Conservation (phyloP, 2,888 invertebrate genomes). For the Drepanosiphum platanoidis region DNA sequence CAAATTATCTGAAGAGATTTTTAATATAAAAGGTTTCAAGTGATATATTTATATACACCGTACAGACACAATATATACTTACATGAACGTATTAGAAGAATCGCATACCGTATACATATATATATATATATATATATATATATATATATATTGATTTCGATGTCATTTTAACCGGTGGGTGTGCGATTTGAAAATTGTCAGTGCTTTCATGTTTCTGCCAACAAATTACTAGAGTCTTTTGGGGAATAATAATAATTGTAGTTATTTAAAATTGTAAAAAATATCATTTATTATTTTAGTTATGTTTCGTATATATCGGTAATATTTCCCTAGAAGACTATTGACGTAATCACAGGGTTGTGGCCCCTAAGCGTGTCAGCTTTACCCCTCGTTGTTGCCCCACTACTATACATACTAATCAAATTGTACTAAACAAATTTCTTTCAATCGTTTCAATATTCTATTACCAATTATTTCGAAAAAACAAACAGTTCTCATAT, state of each 20-base stretch:
- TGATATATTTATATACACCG: constrained; percentile 11
- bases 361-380: neutral
- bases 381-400: neutral
- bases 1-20: constrained; percentile 31
- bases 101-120: neutral
- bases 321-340: neutral
- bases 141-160: too few relatives aligned
- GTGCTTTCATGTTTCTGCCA: neutral
- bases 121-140: neutral
- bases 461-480: neutral
- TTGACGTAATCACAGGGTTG: neutral
- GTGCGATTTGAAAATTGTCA: neutral
- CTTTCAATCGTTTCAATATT: neutral
- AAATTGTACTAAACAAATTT: neutral
- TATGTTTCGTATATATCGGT: too few relatives aligned
- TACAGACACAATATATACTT: neutral
- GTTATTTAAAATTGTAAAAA: neutral
- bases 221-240: neutral
- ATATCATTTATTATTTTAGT: neutral
- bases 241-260: neutral
- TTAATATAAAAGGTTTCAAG: constrained; percentile 37
- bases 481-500: neutral
- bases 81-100: neutral
- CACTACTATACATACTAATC: neutral
- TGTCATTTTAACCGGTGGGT: too few relatives aligned